Evolutionary conservation across 1,140 invertebrate species (phyloP), one percentile per base, ranked within the genome.

Genomic region (Drosophila cardini): DNA sequence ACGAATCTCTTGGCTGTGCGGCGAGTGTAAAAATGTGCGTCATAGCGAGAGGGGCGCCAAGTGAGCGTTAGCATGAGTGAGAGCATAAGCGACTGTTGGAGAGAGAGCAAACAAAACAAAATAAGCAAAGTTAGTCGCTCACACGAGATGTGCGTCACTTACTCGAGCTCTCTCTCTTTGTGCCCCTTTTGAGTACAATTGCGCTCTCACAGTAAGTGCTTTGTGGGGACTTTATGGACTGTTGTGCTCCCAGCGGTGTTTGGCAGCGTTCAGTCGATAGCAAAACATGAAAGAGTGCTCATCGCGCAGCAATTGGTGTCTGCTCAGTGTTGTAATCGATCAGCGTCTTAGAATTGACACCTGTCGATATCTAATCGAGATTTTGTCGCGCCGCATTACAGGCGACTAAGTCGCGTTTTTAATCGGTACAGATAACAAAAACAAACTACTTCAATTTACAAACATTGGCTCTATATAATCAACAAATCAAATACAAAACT

Each of bases 281-380:
- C 84, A 91, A 91, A 91, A 84, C 77, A 91, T 91, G 90, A 91
- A 82, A 91, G 67, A 90, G 90, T 68, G 90, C 90, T 90, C 90
- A 91, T 90, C 87, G 78, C 77, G 90, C 87, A 81, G 71, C 76
- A 78, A 60, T 78, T 82, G 80, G 68, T 79, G 78, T 90, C 80
- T 90, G 76, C 80, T 90, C 65, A 91, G 80, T 90, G 82, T 90
- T 87, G 72, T 80, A 80, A 91, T 90, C 79, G 91, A 92, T 85
- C 91, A 92, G 80, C 82, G 91, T 78, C 83, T 92, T 76, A 76
- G 90, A 87, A 92, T 92, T 90, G 91, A 92, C 89, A 92, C 91
- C 82, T 90, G 91, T 92, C 91, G 91, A 90, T 92, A 92, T 82
- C 72, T 92, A 80, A 91, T 92, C 70, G 85, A 92, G 78, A 92